Evolutionary conservation across 1,140 invertebrate species (phyloP), one percentile per base, ranked within the genome.

Genomic region (Sycobia sp.): DNA sequence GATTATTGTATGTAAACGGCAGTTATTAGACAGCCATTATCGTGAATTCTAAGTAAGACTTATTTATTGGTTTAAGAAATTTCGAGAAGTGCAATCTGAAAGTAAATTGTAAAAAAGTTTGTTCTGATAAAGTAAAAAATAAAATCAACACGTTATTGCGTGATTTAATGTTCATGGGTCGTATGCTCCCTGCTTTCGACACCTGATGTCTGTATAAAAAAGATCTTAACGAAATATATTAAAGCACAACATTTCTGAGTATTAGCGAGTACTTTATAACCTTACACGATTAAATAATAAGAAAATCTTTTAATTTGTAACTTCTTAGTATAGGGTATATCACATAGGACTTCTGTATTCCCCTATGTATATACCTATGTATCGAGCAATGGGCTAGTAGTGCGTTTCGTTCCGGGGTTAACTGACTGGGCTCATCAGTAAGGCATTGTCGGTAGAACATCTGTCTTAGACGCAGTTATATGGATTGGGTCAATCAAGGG

Each of bases 161-260:
- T 63, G 61, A 59, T 27, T 63, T 49, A 63, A 59, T 59, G 61
- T 64, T 67, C 44, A 67, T 36, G 65, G 61, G 51, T 63, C 61
- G 57, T 50, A 59, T 67, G 57, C 57, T 65, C 34, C 29, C 46
- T 61, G 57, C 51, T 67, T 64, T 61, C 58, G 62, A 64, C 27
- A 61, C 58, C 62, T 60, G 51, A 61, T 64, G 49, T 67, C 61
- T 67, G 61, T 67, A 63, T 67, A 67, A 67, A 62, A 55, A 63
- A 53, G 46, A 67, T 57, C 57, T 60, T 64, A 34, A 64, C 38
- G 46, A 67, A 67, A 63, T 64, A 67, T 63, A 67, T 64, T 67
- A 67, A 64, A 64, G 57, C 62, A 67, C 58, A 64, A 49, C n/a
- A n/a, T n/a, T 64, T 60, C 46, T 56, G 34, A 23, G 23, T 32